Base-by-base conservation (phyloP, 2,797 vertebrate species). In the Gobionotothen gibberifrons region DNA sequence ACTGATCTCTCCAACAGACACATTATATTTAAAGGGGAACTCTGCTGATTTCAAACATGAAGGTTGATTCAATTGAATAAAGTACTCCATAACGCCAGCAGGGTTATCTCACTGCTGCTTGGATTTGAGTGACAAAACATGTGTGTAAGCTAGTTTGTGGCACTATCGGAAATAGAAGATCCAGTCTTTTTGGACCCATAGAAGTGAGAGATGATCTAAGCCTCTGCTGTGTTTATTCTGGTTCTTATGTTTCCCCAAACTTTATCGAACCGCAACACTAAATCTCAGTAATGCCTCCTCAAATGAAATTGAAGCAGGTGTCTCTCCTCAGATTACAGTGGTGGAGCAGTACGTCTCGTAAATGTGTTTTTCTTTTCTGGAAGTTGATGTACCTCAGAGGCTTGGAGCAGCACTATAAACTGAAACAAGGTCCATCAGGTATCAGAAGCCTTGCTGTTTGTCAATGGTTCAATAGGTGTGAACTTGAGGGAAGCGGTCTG, bases 361-460 rank as follows among this genome's bases (percentile, higher is more conserved):
- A 64, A 52, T 42, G 62, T n/a, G 10, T 26, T 65, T 43, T 64
- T 52, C 16, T 26, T 64, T 42, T 51, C 48, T 13, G 32, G 32
- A 59, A 51, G 47, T 64, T 40, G 26, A 55, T 55, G 29, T 14
- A 39, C 56, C 29, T 40, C 29, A 69, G 19, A 22, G 42, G 26
- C 16, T 51, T 19, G 11, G 29, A 56, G 22, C 21, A 32, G 13
- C 32, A 17, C 22, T 42, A 39, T 11, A 26, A 74, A 53, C 39
- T 36, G 26, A 12, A 53, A 53, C 13, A 16, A 59, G 47, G 22
- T 60, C 52, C 47, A 44, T 12, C 26, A 26, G 16, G 19, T 43
- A 19, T 51, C 36, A 51, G 47, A 19, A 19, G 12, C 5, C 19
- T 51, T 51, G 19, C 26, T 26, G 32, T 40, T 49, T 57, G 54